These are phyloP conservation scores for Polydrusus cervinus DNA, from an alignment of 2,888 invertebrate species.

Conservation along the genomic window DNA sequence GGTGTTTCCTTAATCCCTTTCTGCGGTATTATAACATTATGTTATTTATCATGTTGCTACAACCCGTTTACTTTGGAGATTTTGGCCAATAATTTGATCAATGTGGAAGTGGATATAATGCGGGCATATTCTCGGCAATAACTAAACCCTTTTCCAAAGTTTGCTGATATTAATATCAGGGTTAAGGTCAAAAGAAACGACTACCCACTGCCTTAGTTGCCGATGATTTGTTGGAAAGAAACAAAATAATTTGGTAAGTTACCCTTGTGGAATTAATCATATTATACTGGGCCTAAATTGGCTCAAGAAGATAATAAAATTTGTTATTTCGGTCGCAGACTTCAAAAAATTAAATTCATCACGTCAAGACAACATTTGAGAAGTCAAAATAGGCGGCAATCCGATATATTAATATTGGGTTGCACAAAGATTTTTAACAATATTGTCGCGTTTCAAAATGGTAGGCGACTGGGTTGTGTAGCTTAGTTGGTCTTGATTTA, in stretches of 20 bases:
- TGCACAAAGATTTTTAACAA: too few relatives aligned
- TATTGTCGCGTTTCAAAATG: too few relatives aligned
- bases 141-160: slow-evolving; percentile 11
- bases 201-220: slow-evolving; percentile 4
- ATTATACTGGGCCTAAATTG: not conserved
- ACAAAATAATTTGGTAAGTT: too few relatives aligned
- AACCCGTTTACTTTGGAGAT: slow-evolving; percentile 10
- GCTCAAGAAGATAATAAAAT: not conserved
- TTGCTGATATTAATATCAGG: slow-evolving; percentile 15
- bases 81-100: slow-evolving; percentile 14
- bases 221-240: not conserved
- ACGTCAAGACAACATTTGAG: too few relatives aligned
- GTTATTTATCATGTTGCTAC: slow-evolving; percentile 13
- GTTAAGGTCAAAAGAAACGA: slow-evolving; percentile 13
- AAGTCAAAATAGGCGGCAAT: too few relatives aligned
- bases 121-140: slow-evolving; percentile 10
- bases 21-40: not conserved
- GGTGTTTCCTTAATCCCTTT: slow-evolving; percentile 2
- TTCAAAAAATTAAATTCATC: too few relatives aligned
- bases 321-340: too few relatives aligned
- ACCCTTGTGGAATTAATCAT: not conserved
- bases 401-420: too few relatives aligned
- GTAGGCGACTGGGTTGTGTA: too few relatives aligned
- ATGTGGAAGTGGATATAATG: slow-evolving; percentile 19
- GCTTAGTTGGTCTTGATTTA: too few relatives aligned